phyloP scores from a whole-genome alignment of 2,113 vertebrate genomes.

The Ariopsis seemanni region DNA sequence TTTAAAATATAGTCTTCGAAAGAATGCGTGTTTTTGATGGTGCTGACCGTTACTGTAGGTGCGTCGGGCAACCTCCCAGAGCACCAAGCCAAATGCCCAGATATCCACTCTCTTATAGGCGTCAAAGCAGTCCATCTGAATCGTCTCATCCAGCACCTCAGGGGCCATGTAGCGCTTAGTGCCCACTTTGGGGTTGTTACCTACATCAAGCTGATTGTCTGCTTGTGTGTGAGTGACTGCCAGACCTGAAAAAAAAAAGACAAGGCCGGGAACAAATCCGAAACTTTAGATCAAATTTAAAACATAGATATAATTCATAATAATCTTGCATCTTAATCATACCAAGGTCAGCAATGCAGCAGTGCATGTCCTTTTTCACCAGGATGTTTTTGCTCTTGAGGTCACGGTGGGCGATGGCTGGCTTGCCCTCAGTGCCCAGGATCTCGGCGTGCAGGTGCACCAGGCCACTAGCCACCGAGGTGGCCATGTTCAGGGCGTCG shows the following conservation, averaged over 20 bases:
- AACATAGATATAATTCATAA: neutral
- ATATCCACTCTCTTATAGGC: constrained; percentile 80
- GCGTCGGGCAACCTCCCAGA: constrained; percentile 78
- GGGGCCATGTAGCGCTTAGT: constrained; percentile 82
- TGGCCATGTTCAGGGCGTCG: constrained; percentile 76
- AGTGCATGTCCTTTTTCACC: constrained; percentile 78
- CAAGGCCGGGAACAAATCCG: neutral
- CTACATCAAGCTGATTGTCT: constrained; percentile 77
- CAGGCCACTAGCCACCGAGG: constrained; percentile 73
- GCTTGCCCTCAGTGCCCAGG: constrained; percentile 79
- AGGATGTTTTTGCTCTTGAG: constrained; percentile 82
- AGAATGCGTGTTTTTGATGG: too few relatives aligned
- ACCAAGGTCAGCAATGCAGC: constrained; percentile 83
- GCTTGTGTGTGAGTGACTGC: constrained; percentile 79
- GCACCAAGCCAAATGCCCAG: constrained; percentile 79
- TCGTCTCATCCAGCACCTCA: constrained; percentile 77
- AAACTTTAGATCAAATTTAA: neutral
- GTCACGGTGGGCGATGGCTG: constrained; percentile 79
- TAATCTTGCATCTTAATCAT: constrained; percentile 6
- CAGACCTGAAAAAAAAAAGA: constrained; percentile 63
- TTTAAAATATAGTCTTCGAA: too few relatives aligned
- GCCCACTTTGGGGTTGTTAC: constrained; percentile 80
- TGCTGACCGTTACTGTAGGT: constrained; percentile 78
- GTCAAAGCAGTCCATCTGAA: constrained; percentile 79
- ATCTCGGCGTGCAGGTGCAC: constrained; percentile 81